Conservation (phyloP, 92 coral and sea anemone genomes). For the Actinostola sp. region DNA sequence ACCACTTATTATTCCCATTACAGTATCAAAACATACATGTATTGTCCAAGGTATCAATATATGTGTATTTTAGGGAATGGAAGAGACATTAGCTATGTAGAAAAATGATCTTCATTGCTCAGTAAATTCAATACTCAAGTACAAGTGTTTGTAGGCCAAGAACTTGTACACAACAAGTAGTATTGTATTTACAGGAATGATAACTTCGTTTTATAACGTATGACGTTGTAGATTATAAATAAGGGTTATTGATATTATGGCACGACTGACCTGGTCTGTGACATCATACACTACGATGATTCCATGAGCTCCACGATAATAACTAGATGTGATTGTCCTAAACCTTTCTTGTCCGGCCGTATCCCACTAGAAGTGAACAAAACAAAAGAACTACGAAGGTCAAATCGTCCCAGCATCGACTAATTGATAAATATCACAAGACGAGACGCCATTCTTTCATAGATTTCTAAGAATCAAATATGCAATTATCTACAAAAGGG, state of each 20-base stretch:
- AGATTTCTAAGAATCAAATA: conserved; percentile 30
- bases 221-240: conserved; percentile 41
- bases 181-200: background rate
- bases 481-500: conserved; percentile 28
- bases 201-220: conserved; percentile 12
- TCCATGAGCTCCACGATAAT: conserved; percentile 98
- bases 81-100: too few species aligned
- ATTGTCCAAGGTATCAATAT: too few species aligned
- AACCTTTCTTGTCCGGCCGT: conserved; percentile 99
- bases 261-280: conserved; percentile 92
- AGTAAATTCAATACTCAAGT: too few species aligned
- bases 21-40: too few species aligned
- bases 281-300: conserved; percentile 99
- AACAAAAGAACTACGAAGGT: conserved; percentile 34
- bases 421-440: conserved; percentile 37
- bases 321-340: conserved; percentile 97
- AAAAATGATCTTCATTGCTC: too few species aligned
- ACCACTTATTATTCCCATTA: too few species aligned
- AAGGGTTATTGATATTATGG: conserved; percentile 8
- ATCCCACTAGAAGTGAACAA: conserved; percentile 79
- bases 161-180: background rate
- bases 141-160: too few species aligned
- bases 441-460: conserved; percentile 26
- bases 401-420: conserved; percentile 30
- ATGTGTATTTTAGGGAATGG: too few species aligned